Base-by-base conservation (phyloP, 2,888 invertebrate species). In the Agrochola lychnidis region DNA sequence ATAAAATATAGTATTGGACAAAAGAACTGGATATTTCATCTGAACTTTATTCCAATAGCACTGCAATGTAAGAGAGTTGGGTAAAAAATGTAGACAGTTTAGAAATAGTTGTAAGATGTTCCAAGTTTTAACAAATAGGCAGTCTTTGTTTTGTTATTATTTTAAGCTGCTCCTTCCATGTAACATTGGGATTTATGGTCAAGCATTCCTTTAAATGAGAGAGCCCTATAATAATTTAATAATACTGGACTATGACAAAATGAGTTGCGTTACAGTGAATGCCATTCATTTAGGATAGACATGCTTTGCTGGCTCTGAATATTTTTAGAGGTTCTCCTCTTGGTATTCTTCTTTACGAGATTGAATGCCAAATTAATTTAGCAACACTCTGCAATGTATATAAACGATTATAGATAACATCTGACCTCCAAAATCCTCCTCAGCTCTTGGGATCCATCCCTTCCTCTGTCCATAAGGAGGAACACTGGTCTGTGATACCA, bases 381-480 rank as follows among this genome's bases (percentile, higher is more conserved):
- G 40, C 10, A 22, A 51, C 36, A 66, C 6, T 14, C 19, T 51
- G 5, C 48, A 19, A 19, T 19, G 0, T 2, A 19, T 2, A 14
- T n/a, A 16, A 56, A 36, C 12, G 9, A 22, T 51, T 53, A 48
- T 19, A 56, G 19, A 42, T 48, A 19, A 56, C 4, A 72, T 69
- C 84, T 83, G 83, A 97, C 97, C 97, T 89, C 97, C 98, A 93
- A 97, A 98, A 89, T 98, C 98, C 0, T 97, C 98, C 70, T 98
- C 97, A 70, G 97, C 97, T 70, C 99, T 97, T 0, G 99, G 99
- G 14, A 99, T 97, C 99, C 99, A 99, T 90, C 99, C 99, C 95
- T 98, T 98, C 86, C 99, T 97, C 91, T 99, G 98, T 0, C 99
- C 99, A 96, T 99, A 99, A 0, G 99, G 99, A 0, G 99, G 99